phyloP scores from a whole-genome alignment of 1,140 invertebrate genomes.

The Sitophilus oryzae region DNA sequence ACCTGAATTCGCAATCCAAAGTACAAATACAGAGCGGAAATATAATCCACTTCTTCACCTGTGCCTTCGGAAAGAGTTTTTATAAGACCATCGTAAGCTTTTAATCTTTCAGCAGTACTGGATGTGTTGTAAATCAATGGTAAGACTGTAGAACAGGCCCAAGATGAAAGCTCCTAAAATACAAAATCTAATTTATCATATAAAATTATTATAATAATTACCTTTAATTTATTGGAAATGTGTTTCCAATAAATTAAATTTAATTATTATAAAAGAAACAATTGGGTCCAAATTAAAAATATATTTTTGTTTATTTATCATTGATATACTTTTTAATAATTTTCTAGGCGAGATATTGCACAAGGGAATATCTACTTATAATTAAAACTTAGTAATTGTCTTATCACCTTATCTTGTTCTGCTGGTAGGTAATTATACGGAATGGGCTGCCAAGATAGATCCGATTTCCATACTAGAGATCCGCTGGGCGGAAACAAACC shows the following conservation, averaged over 20 bases:
- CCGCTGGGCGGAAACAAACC: constrained; percentile 24
- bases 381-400: too few species aligned
- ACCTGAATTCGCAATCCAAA: constrained; percentile 15
- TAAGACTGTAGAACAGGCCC: constrained; percentile 14
- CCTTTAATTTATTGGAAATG: too few species aligned
- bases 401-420: constrained; percentile 56
- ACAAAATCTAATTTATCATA: too few species aligned
- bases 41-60: constrained; percentile 14
- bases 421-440: constrained; percentile 56
- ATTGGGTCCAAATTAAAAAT: too few species aligned
- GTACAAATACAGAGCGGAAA: constrained; percentile 13
- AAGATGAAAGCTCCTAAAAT: constrained; percentile 31
- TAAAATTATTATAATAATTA: too few species aligned
- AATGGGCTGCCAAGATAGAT: constrained; percentile 66
- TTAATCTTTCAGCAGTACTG: constrained; percentile 1
- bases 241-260: too few species aligned
- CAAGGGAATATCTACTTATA: too few species aligned
- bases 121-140: constrained; percentile 6
- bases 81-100: constrained; percentile 11
- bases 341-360: too few species aligned
- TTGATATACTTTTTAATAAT: too few species aligned
- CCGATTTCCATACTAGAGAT: constrained; percentile 14
- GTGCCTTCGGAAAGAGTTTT: constrained; percentile 7
- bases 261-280: too few species aligned
- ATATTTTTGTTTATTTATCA: too few species aligned